These are phyloP conservation scores for Osedax frankpressi DNA, from an alignment of 2,888 invertebrate species.

Conservation along the genomic window DNA sequence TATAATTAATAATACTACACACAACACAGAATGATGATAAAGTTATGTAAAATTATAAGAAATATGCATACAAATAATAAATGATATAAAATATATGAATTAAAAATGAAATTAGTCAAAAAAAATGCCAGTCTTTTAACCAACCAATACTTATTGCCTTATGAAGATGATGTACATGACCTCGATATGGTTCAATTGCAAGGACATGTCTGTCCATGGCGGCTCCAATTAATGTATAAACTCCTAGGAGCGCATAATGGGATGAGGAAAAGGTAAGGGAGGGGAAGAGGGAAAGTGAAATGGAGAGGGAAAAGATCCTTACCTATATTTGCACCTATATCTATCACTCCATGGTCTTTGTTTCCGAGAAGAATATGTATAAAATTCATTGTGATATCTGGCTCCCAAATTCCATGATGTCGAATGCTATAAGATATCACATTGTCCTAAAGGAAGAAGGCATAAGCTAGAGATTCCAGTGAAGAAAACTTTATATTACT, in stretches of 20 bases:
- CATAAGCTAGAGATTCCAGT: too few species aligned
- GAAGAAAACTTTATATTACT: too few species aligned
- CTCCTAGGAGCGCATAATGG: slow-evolving; percentile 32
- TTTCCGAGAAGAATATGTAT: slow-evolving; percentile 29
- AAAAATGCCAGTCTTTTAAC: too few species aligned
- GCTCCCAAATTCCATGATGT: slow-evolving; percentile 36
- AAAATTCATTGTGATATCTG: slow-evolving; percentile 9
- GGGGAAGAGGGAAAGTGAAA: too few species aligned
- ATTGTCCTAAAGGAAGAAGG: slow-evolving; percentile 30
- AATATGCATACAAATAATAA: too few species aligned
- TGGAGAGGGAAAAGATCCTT: too few species aligned
- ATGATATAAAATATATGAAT: too few species aligned
- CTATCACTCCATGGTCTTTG: slow-evolving; percentile 32
- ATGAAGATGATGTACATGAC: slow-evolving; percentile 29
- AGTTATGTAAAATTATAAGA: too few species aligned
- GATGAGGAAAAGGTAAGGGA: too few species aligned
- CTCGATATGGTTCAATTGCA: slow-evolving; percentile 37
- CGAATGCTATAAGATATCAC: slow-evolving; percentile 33
- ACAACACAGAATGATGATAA: too few species aligned
- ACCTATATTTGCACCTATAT: slow-evolving; percentile 39
- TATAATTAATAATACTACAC: too few species aligned
- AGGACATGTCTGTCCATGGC: slow-evolving; percentile 34
- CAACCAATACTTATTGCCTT: slow-evolving; percentile 26
- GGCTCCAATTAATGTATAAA: slow-evolving; percentile 36
- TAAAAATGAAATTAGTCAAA: too few species aligned